Base-by-base conservation (phyloP, 2,888 invertebrate genomes). In the Anarsia innoxiella region DNA sequence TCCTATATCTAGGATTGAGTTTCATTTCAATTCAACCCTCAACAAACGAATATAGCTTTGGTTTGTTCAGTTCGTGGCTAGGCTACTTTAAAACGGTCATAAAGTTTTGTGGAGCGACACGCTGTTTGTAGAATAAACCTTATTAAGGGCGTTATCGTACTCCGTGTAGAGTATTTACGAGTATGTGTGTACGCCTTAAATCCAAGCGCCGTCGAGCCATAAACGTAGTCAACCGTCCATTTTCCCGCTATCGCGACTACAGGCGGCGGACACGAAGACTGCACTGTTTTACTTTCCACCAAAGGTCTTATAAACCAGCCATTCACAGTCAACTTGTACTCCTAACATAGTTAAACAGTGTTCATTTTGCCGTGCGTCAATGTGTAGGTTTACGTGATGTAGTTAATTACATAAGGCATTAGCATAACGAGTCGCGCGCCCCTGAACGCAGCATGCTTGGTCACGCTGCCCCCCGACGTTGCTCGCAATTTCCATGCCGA, bases 361-460 rank as follows among this genome's bases (percentile, higher is more conserved):
- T n/a, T n/a, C n/a, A n/a, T n/a, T n/a, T n/a, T n/a, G n/a, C n/a
- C n/a, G n/a, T n/a, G n/a, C n/a, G n/a, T n/a, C n/a, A n/a, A n/a
- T n/a, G n/a, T 9, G 25, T 25, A 9, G 25, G 25, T 5, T 25
- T 9, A 9, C n/a, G n/a, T 25, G 5, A 25, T 4, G 40, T 39
- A 40, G 40, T 56, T 51, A 44, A 54, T 39, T 31, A 45, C 44
- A 39, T 30, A 41, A 14, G 19, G 37, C 25, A 80, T 83, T 83
- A 82, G 75, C 82, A 83, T 83, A 84, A 83, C 78, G 70, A 80
- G 66, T 67, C 72, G 71, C 59, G 69, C 71, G 70, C 84, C 76
- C 78, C 82, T 83, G 82, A 83, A 83, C 76, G 83, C 79, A 75
- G 73, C 73, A 84, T 77, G 84, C 84, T 76, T 82, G 83, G 82